Conservation (phyloP, 2,797 vertebrate species). For the Lepus townsendii region DNA sequence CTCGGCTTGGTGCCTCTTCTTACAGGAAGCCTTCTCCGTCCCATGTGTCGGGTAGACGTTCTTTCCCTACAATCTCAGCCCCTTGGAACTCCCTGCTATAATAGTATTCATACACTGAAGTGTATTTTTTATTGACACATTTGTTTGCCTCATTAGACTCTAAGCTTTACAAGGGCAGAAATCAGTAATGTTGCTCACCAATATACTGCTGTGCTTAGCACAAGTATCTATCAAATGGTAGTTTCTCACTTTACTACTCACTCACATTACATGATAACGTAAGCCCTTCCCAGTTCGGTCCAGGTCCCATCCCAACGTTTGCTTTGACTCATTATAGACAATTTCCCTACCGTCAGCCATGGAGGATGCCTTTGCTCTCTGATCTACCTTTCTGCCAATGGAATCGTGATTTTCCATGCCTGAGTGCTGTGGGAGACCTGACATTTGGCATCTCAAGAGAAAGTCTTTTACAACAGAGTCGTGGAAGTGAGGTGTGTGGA, state of each 20-base stretch:
- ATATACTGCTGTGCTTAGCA: neutral
- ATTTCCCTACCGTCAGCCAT: neutral
- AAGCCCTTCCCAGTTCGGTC: neutral
- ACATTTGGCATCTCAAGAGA: neutral
- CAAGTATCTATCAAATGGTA: neutral
- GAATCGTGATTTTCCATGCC: neutral
- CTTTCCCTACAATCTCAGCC: neutral
- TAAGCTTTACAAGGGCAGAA: neutral
- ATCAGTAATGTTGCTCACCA: neutral
- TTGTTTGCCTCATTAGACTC: neutral
- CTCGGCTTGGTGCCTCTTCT: neutral
- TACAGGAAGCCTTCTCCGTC: neutral
- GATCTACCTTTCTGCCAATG: neutral
- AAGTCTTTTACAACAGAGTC: neutral
- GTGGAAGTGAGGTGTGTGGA: neutral
- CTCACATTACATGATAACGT: neutral
- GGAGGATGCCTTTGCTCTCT: neutral
- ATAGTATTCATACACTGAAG: neutral
- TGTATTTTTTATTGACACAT: neutral
- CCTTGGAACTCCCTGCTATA: neutral
- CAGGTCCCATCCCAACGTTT: neutral
- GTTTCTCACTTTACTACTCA: neutral
- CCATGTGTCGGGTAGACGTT: no score
- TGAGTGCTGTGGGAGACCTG: neutral
- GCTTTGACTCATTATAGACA: neutral